phyloP scores from a whole-genome alignment of 2,113 vertebrate genomes.

The Cairina moschata region DNA sequence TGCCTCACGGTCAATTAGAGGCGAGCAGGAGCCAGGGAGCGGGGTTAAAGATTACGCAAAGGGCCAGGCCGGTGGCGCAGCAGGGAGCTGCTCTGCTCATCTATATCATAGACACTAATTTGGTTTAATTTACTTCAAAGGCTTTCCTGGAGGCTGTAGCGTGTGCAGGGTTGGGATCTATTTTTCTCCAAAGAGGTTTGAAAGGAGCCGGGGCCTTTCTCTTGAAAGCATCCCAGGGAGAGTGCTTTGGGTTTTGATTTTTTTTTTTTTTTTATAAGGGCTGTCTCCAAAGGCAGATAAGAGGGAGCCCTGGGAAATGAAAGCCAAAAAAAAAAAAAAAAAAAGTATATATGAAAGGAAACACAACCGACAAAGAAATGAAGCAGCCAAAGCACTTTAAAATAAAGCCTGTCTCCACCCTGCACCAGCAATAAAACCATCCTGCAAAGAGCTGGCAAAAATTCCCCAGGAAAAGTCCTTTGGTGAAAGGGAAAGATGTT shows the following conservation, averaged over 20 bases:
- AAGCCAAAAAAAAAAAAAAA: neutral
- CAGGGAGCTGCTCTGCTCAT: slow-evolving; percentile 38
- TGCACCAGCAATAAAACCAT: slow-evolving; percentile 36
- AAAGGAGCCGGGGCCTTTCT: slow-evolving; percentile 8
- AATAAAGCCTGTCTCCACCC: slow-evolving; percentile 6
- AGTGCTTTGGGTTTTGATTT: neutral
- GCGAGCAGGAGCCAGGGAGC: neutral
- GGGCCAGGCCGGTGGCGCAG: slow-evolving; percentile 25
- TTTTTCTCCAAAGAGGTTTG: slow-evolving; percentile 7
- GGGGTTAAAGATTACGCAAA: slow-evolving; percentile 37
- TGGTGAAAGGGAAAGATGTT: neutral
- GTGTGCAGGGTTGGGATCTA: neutral
- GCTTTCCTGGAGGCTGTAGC: neutral
- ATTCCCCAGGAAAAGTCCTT: neutral
- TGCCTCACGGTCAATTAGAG: slow-evolving; percentile 56
- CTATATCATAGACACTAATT: slow-evolving; percentile 72
- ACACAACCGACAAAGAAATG: neutral
- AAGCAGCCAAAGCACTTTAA: slow-evolving; percentile 34
- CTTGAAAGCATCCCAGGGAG: slow-evolving; percentile 21
- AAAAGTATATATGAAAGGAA: slow-evolving; percentile 15
- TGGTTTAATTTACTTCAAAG: slow-evolving; percentile 74
- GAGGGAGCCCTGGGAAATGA: slow-evolving; percentile 2
- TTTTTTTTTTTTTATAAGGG: neutral
- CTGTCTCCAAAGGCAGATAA: slow-evolving; percentile 33
- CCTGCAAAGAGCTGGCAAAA: neutral